Evolutionary conservation across 2,888 invertebrate genomes (phyloP).

Genomic region (Hofmannophila pseudospretella): DNA sequence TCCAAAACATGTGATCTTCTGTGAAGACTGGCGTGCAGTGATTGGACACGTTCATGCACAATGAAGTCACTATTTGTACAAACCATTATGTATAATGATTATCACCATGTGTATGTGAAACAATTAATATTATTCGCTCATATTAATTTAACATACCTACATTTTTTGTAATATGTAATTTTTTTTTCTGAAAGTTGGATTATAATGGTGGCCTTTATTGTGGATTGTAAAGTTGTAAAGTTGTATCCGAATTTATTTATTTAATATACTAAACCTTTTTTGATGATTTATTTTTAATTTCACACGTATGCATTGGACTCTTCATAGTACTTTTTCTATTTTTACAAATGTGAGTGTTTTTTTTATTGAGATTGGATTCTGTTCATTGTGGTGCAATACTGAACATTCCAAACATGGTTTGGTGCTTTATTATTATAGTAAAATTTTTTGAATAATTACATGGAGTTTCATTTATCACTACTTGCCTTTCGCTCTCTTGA

Average conservation of each 20-base stretch:
- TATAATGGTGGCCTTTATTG: constrained; percentile 71
- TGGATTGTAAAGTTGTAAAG: too few relatives aligned
- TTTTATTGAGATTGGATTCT: constrained; percentile 49
- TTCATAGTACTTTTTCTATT: constrained; percentile 27
- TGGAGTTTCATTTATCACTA: constrained; percentile 60
- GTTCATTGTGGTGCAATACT: constrained; percentile 70
- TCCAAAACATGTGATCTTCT: constrained; percentile 55
- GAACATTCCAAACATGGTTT: constrained; percentile 76
- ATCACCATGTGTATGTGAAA: constrained; percentile 22
- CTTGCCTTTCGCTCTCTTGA: constrained; percentile 51
- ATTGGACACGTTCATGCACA: constrained; percentile 54
- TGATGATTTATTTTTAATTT: constrained; percentile 26
- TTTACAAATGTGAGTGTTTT: constrained; percentile 33
- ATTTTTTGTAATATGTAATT: neutral
- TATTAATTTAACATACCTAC: constrained; percentile 1
- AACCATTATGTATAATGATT: constrained; percentile 39
- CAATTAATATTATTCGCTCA: constrained; percentile 2
- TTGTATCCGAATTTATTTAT: constrained; percentile 58
- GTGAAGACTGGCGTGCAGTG: constrained; percentile 60
- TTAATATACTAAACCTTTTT: constrained; percentile 23
- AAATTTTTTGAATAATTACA: constrained; percentile 57
- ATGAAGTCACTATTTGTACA: constrained; percentile 75
- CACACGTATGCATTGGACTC: constrained; percentile 23
- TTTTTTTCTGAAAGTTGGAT: neutral
- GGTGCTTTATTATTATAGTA: constrained; percentile 73